Conservation (phyloP, 2,888 invertebrate species). For the Capitulum mitella region DNA sequence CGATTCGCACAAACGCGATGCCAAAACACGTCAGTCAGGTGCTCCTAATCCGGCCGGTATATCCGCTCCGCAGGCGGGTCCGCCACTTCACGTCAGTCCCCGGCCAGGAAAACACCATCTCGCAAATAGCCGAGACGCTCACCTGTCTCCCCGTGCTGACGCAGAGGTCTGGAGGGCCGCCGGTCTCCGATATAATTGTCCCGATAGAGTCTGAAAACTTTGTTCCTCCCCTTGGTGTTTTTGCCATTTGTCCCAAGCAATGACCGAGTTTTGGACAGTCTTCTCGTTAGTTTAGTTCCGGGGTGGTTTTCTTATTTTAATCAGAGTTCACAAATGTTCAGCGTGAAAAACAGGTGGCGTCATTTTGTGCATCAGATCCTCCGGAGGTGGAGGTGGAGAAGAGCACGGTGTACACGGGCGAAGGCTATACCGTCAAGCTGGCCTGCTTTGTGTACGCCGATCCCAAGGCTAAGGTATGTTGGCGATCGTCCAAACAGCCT, state of each 20-base stretch:
- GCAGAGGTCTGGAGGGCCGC: too few relatives aligned
- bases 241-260: too few relatives aligned
- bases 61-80: not conserved
- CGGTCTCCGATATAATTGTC: too few relatives aligned
- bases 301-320: too few relatives aligned
- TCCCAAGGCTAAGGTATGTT: constrained; percentile 43
- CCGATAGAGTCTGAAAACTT: too few relatives aligned
- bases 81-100: not conserved
- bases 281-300: too few relatives aligned
- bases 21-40: not conserved
- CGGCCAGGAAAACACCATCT: not conserved
- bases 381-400: constrained; percentile 46
- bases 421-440: constrained; percentile 44
- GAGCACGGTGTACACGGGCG: constrained; percentile 45
- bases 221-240: too few relatives aligned
- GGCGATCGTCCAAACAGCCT: too few relatives aligned
- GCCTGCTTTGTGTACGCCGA: constrained; percentile 46
- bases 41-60: not conserved
- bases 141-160: too few relatives aligned
- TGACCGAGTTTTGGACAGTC: too few relatives aligned
- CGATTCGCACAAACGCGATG: not conserved
- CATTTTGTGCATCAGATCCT: constrained; percentile 42
- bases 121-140: not conserved
- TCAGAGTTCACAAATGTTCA: too few relatives aligned
- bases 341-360: too few relatives aligned